Conservation (phyloP, 1,140 invertebrate genomes). For the Lepidotrigona ventralis region DNA sequence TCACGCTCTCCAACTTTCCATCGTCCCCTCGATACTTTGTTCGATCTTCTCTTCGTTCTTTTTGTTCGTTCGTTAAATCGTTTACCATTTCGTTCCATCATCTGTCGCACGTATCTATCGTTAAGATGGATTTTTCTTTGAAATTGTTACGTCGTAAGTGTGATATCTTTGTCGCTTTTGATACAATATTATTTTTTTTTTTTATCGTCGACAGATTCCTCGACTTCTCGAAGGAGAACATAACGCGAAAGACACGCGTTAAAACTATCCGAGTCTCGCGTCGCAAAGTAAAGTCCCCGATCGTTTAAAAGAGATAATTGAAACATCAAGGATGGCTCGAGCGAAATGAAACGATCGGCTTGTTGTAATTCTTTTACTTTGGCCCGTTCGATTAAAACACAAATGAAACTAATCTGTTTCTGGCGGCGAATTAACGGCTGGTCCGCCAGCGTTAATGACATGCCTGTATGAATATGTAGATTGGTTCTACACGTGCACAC, state of each 20-base stretch:
- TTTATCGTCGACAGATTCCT: no score
- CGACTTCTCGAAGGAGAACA: no score
- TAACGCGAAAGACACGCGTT: not conserved
- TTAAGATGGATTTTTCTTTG: not conserved
- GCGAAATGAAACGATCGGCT: not conserved
- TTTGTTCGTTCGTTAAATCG: not conserved
- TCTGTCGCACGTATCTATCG: not conserved
- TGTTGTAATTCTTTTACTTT: not conserved
- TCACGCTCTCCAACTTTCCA: constrained; percentile 34
- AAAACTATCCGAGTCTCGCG: not conserved
- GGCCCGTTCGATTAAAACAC: not conserved
- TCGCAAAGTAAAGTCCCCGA: fast-evolving
- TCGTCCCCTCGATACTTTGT: not conserved
- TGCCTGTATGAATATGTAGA: constrained; percentile 47
- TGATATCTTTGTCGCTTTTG: no score
- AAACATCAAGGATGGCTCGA: not conserved
- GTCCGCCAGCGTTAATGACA: not conserved
- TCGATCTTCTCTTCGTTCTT: not conserved
- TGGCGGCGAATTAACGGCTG: not conserved
- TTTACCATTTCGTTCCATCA: not conserved
- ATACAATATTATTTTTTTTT: no score
- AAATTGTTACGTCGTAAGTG: no score
- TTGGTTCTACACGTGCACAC: constrained; percentile 22
- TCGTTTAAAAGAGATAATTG: not conserved
- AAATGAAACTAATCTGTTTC: not conserved